These are phyloP conservation scores for Steinernema feltiae DNA, from an alignment of 1,140 invertebrate species.

Conservation along the genomic window DNA sequence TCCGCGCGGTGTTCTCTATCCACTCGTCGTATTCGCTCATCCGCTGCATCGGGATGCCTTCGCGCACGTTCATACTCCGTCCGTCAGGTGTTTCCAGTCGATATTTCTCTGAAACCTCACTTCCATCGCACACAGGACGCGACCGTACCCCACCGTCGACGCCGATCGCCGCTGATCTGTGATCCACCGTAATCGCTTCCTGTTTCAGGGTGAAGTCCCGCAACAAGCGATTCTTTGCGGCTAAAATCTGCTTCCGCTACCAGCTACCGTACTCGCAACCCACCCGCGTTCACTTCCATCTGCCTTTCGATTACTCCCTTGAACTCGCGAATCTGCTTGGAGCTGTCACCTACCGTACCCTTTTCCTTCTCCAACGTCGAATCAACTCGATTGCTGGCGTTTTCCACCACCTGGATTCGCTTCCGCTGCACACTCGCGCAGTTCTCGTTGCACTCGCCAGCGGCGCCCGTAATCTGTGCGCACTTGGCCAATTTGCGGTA, in stretches of 20 bases:
- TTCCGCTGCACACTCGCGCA: conserved; percentile 49
- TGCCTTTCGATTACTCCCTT: conserved; percentile 45
- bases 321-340: conserved; percentile 49
- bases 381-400: conserved; percentile 45
- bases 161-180: conserved; percentile 48
- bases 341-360: conserved; percentile 38
- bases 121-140: background rate
- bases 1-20: conserved; percentile 51
- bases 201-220: conserved; percentile 50
- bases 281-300: conserved; percentile 46
- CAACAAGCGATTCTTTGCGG: conserved; percentile 41
- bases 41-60: conserved; percentile 42
- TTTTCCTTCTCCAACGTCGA: conserved; percentile 47
- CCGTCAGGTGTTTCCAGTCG: background rate
- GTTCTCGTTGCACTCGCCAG: conserved; percentile 43
- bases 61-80: conserved; percentile 23
- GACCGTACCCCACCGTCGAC: conserved; percentile 34
- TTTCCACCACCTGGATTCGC: conserved; percentile 46
- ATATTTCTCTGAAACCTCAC: background rate
- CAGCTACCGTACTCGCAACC: background rate
- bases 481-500: conserved; percentile 43
- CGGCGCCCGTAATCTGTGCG: conserved; percentile 39
- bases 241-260: conserved; percentile 25
- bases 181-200: conserved; percentile 47
- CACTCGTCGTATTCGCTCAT: conserved; percentile 50